Base-by-base conservation (phyloP, 2,888 invertebrate genomes). In the Ametastegia equiseti region DNA sequence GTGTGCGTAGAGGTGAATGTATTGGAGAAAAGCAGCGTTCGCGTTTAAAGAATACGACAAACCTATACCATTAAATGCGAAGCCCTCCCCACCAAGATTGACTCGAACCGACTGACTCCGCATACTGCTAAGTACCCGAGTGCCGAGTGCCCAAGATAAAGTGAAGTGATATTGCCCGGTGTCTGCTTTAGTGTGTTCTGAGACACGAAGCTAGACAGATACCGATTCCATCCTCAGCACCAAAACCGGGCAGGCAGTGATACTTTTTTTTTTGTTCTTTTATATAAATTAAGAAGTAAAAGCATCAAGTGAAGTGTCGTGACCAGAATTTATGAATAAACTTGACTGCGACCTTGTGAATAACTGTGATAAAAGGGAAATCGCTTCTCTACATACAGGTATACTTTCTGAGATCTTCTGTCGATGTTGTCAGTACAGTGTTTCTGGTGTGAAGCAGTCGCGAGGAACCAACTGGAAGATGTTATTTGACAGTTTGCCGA, bases 91-190 rank as follows among this genome's bases (percentile, higher is more conserved):
- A 15, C 60, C 42, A 36, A 45, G 36, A 54, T 36, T 33, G n/a
- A 30, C 60, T 60, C 30, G 27, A 67, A 75, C 33, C 54, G 23
- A 78, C 78, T 42, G 36, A 75, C 78, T 60, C 78, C 27, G 45
- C 63, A 57, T 39, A 63, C 78, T 60, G 19, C 36, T n/a, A 75
- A 75, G 75, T 75, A 75, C 57, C 23, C 4, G 19, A 27, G 69
- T 23, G 60, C 84, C 78, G 80, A 83, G 81, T 81, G 82, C 80
- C 81, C 39, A 45, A 69, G 85, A 86, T 87, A 87, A 84, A 71
- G 84, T 82, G 82, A 82, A 82, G 78, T 63, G 78, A 78, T 78
- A 78, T 78, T 63, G 45, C 39, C 36, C 4, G 27, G 47, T 45
- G 45, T n/a, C 71, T 30, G 36, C 23, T 30, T 19, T 78, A 78